phyloP scores from a whole-genome alignment of 1,140 invertebrate species.

The Drosophila asahinai region DNA sequence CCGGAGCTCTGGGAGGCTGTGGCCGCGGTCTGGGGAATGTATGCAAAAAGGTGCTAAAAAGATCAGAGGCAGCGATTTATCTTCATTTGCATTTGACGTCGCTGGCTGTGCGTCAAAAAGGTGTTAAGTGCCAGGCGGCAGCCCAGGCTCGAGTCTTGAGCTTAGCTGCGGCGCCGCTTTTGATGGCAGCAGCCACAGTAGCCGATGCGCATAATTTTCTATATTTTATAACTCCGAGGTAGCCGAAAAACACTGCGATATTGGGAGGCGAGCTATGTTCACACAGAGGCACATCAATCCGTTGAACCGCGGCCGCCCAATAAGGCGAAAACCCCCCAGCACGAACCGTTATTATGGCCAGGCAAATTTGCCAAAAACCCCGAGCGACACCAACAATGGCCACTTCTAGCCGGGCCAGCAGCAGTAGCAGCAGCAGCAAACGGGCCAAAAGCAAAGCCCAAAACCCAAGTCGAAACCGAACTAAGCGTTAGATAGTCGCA shows the following conservation, averaged over 20 bases:
- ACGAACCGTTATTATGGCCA: conserved; percentile 72
- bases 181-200: conserved; percentile 68
- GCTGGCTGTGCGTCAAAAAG: conserved; percentile 81
- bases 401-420: conserved; percentile 37
- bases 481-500: conserved; percentile 76
- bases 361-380: conserved; percentile 72
- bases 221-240: conserved; percentile 77
- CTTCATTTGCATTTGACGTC: conserved; percentile 84
- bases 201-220: conserved; percentile 80
- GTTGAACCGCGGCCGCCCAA: conserved; percentile 61
- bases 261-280: conserved; percentile 23
- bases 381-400: conserved; percentile 38
- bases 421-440: neutral
- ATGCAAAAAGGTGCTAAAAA: conserved; percentile 84
- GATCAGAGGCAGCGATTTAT: conserved; percentile 83
- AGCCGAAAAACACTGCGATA: conserved; percentile 29
- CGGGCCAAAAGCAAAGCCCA: conserved; percentile 10
- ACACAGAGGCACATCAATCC: conserved; percentile 74
- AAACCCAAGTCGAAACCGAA: conserved; percentile 39
- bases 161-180: conserved; percentile 66
- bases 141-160: conserved; percentile 26
- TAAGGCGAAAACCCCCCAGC: conserved; percentile 66
- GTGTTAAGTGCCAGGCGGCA: conserved; percentile 74
- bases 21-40: conserved; percentile 50
- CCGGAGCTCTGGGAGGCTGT: conserved; percentile 33